These are phyloP conservation scores for Nanorana parkeri DNA, from an alignment of 2,113 vertebrate genomes.

Conservation along the genomic window DNA sequence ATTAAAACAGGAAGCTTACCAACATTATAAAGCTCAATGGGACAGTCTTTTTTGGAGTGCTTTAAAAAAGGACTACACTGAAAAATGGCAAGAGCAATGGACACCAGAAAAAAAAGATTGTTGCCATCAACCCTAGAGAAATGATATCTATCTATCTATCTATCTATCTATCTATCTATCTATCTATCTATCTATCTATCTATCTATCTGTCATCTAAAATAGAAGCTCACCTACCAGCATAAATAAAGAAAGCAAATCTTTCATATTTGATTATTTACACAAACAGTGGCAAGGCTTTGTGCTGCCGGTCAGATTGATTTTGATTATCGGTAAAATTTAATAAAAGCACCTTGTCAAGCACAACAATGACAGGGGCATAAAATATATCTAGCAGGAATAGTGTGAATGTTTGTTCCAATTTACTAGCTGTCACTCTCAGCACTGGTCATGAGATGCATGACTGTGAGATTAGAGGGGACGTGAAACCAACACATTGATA, in stretches of 20 bases:
- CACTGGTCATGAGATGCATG: slow-evolving; percentile 56
- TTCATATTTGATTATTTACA: not conserved
- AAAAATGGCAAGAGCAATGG: no score
- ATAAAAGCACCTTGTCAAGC: slow-evolving; percentile 30
- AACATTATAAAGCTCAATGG: no score
- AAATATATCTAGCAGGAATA: slow-evolving; percentile 67
- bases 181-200: not conserved
- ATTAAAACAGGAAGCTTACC: no score
- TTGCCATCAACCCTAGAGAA: no score
- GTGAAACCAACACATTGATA: slow-evolving; percentile 3
- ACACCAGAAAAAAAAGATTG: no score
- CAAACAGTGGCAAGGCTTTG: not conserved
- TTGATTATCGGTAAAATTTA: slow-evolving; percentile 41
- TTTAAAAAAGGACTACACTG: no score
- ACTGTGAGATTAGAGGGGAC: slow-evolving; percentile 45
- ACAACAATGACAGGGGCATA: slow-evolving; percentile 61
- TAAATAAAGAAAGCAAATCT: no score
- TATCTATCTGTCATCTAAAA: no score
- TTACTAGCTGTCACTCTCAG: slow-evolving; percentile 70
- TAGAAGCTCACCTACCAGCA: no score
- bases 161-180: not conserved
- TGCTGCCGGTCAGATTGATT: slow-evolving; percentile 23
- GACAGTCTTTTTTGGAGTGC: no score
- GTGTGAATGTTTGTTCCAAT: slow-evolving; percentile 71
- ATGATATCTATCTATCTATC: no score